Percentiles rank a stretch among this genome's conserved stretches.
These are phyloP conservation scores for Phodopus roborovskii DNA, from an alignment of 2,113 vertebrate genomes.

Conservation along the genomic window DNA sequence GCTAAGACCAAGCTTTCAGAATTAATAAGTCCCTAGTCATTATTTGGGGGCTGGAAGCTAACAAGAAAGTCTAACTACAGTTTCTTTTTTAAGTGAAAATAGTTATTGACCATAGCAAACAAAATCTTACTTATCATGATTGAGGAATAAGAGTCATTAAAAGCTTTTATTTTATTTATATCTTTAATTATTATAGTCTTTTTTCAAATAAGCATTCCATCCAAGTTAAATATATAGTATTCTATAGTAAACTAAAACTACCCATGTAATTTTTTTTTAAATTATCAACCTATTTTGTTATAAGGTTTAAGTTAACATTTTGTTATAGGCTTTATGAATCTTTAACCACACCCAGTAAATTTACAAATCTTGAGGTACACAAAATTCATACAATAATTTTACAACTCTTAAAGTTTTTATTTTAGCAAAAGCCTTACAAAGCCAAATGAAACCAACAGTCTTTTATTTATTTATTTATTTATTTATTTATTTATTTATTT, in stretches of 20 bases:
- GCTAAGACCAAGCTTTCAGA: not conserved
- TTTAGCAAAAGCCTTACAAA: not conserved
- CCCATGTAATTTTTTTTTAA: not conserved
- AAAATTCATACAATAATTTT: not conserved
- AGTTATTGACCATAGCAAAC: not conserved
- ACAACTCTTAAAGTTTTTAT: no score
- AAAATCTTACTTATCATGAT: not conserved
- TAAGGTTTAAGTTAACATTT: not conserved
- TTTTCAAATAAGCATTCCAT: not conserved
- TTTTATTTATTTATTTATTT: not conserved
- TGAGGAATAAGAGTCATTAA: not conserved
- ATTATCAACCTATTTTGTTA: not conserved
- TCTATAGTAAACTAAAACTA: not conserved
- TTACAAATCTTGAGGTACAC: not conserved
- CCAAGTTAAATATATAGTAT: not conserved
- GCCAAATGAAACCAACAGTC: not conserved
- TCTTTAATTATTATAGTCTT: not conserved
- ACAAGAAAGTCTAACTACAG: not conserved
- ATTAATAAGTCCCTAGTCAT: not conserved
- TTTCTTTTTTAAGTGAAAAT: not conserved
- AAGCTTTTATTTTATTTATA: not conserved
- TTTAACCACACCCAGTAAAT: not conserved
- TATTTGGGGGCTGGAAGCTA: not conserved
- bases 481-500: not conserved
- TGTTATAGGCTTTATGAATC: not conserved